Evolutionary conservation across 2,113 vertebrate species (phyloP), one percentile per base, ranked within the genome.

Genomic region (Agapornis roseicollis): DNA sequence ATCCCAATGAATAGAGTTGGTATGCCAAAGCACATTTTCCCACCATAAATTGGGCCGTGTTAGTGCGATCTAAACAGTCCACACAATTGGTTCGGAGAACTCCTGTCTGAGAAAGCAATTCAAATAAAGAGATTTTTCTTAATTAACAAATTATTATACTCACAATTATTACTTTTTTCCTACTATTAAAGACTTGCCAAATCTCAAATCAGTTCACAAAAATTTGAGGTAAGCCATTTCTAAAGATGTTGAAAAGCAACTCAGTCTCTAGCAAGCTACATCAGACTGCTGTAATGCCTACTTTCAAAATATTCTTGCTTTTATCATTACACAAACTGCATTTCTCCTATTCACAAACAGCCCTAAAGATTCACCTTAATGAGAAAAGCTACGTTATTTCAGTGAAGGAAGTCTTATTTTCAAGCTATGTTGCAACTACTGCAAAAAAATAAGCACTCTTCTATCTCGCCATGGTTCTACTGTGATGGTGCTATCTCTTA

Each of bases 1-100:
- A 93, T 64, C 99, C 99, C 52, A 99, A 94, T 1, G 99, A 99
- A 80, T 99, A 99, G 13, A 99, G 98, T 69, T 99, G 99, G 97
- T 99, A 99, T 16, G 99, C 99, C 94, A 99, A 96, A 23, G 99
- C 99, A 96, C 99, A 99, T 65, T 99, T 99, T 22, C 99, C 99
- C 97, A 99, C 99, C 99, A 99, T 99, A 88, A 99, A 99, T 46
- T 99, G 99, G 27, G 99, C 99, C 1, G 99, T 99, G 97, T 99
- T 99, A 52, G 99, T 99, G 29, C 99, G 99, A 94, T 99, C 99
- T 76, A 99, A 98, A 95, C 99, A 99, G 96, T 99, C 99, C 90
- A 99, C 99, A 77, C 99, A 99, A 96, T 99, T 99, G 69, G 99
- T 99, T 97, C 99, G 97, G 39, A 99, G 98, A 84, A 99, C 98